Conservation (phyloP, 2,888 invertebrate genomes). For the Liopterus haemorrhoidalis region DNA sequence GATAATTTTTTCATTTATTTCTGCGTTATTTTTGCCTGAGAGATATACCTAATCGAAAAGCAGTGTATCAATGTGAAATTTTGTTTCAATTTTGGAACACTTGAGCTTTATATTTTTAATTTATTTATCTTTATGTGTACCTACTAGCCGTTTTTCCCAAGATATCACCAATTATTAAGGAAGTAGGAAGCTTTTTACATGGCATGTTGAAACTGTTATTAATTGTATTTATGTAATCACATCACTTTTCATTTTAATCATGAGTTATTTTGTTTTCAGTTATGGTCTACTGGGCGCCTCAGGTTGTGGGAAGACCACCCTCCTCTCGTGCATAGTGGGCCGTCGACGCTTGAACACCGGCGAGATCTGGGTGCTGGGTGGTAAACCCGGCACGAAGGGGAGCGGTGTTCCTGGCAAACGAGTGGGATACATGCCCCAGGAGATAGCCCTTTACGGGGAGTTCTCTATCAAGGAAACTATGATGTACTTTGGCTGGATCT, state of each 20-base stretch:
- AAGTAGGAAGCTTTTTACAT: no score
- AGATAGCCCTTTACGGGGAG: constrained; percentile 84
- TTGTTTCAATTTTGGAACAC: no score
- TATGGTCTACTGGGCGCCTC: constrained; percentile 92
- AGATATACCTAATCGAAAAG: no score
- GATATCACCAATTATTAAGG: no score
- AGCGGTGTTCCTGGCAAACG: constrained; percentile 88
- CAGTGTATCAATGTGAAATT: no score
- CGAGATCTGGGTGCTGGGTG: constrained; percentile 84
- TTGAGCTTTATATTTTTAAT: no score
- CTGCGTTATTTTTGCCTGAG: no score
- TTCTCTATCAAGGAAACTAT: constrained; percentile 92
- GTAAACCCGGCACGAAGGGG: constrained; percentile 81
- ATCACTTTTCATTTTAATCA: constrained; percentile 2
- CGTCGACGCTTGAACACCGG: constrained; percentile 79
- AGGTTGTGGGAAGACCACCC: constrained; percentile 94
- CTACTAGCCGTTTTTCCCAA: no score
- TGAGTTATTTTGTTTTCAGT: constrained; percentile 49
- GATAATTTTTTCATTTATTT: no score
- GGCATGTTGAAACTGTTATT: no score
- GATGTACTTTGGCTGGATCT: constrained; percentile 95
- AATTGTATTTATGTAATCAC: no score
- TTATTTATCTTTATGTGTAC: no score
- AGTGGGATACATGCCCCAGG: constrained; percentile 97
- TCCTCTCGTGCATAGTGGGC: constrained; percentile 88